These are phyloP conservation scores for Drepana arcuata DNA, from an alignment of 1,140 invertebrate species.

Conservation along the genomic window DNA sequence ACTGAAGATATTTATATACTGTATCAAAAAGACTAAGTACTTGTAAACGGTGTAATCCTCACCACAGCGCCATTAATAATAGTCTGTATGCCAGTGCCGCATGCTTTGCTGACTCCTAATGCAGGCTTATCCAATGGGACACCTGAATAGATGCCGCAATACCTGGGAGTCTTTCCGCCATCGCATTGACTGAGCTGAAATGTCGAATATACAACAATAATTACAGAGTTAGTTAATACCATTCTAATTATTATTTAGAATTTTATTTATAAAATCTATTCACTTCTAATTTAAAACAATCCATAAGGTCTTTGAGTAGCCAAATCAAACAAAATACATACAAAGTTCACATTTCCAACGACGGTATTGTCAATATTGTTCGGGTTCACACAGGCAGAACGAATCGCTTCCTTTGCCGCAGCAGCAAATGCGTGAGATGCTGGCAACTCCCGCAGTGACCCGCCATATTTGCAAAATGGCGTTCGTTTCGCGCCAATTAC, in stretches of 20 bases:
- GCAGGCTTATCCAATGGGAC: slow-evolving; percentile 49
- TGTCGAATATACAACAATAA: too few relatives aligned
- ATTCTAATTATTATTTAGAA: too few relatives aligned
- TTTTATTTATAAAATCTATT: too few relatives aligned
- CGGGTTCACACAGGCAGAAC: slow-evolving; percentile 34
- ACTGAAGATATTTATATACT: too few relatives aligned
- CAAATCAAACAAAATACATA: slow-evolving; percentile 26
- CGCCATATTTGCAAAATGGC: slow-evolving; percentile 56
- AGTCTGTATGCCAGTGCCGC: slow-evolving; percentile 48
- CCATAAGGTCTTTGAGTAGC: too few relatives aligned
- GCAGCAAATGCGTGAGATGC: slow-evolving; percentile 42
- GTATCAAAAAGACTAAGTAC: too few relatives aligned
- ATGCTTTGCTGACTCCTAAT: slow-evolving; percentile 53
- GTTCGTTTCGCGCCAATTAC: slow-evolving; percentile 54
- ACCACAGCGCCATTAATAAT: slow-evolving; percentile 41
- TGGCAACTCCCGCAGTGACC: slow-evolving; percentile 37
- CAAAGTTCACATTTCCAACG: slow-evolving; percentile 56
- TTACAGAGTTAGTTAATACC: too few relatives aligned
- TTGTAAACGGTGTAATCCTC: too few relatives aligned
- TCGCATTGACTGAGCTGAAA: slow-evolving; percentile 59
- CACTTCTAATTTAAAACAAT: too few relatives aligned
- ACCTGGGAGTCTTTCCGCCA: slow-evolving; percentile 54
- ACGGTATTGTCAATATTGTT: slow-evolving; percentile 38
- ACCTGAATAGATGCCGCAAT: slow-evolving; percentile 51
- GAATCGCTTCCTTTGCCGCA: slow-evolving; percentile 44